phyloP scores from a whole-genome alignment of 1,140 invertebrate genomes.

The Sinonovacula constricta region DNA sequence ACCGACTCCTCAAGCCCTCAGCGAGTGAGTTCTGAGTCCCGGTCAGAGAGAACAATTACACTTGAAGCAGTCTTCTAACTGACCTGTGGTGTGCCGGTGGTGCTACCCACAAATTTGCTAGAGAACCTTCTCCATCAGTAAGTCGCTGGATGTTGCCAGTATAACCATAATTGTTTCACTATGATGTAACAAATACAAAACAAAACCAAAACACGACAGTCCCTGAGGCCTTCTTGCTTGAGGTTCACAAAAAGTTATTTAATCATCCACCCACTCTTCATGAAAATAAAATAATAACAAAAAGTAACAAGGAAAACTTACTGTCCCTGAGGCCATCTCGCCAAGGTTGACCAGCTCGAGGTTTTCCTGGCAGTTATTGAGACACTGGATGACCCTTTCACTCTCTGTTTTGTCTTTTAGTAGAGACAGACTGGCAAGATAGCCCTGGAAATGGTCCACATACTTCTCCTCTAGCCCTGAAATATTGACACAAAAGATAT shows the following conservation, averaged over 20 bases:
- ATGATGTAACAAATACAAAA: too few relatives aligned
- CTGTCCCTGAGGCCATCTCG: constrained; percentile 84
- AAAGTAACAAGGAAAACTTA: constrained; percentile 55
- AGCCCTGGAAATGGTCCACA: constrained; percentile 92
- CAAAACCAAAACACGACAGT: too few relatives aligned
- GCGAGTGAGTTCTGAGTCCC: too few relatives aligned
- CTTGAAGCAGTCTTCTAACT: too few relatives aligned
- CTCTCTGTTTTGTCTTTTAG: constrained; percentile 89
- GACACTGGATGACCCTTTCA: constrained; percentile 88
- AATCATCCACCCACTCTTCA: not conserved
- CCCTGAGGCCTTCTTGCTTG: not conserved
- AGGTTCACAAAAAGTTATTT: not conserved
- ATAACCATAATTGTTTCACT: too few relatives aligned
- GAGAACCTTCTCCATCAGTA: too few relatives aligned
- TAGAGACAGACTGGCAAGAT: constrained; percentile 91
- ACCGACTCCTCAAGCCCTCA: too few relatives aligned
- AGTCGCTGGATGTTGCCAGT: too few relatives aligned
- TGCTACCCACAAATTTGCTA: too few relatives aligned
- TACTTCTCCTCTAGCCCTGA: constrained; percentile 90
- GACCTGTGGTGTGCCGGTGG: too few relatives aligned
- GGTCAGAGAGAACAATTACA: too few relatives aligned
- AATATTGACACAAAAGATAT: not conserved
- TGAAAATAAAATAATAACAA: too few relatives aligned
- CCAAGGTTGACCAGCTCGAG: constrained; percentile 89
- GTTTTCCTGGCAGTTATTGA: constrained; percentile 92